Base-by-base conservation (phyloP, 1,140 invertebrate species). In the Zaprionus taronus region DNA sequence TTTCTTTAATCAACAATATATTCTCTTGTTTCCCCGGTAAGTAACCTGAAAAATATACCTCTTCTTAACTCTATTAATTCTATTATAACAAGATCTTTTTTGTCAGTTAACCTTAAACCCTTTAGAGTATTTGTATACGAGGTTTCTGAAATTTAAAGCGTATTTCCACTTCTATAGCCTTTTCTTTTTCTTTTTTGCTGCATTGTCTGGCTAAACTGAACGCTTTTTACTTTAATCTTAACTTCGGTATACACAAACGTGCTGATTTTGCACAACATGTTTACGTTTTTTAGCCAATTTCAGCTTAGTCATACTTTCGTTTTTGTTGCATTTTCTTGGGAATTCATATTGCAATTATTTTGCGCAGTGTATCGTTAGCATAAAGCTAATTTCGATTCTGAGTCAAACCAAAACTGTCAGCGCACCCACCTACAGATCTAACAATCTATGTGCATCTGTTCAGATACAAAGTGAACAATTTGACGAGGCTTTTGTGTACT, bases 401-500 rank as follows among this genome's bases (percentile, higher is more conserved):
- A 80, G 64, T 73, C 60, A 51, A 51, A 22, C 9, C n/a, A 34
- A 61, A 75, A 58, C 69, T 87, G 85, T 69, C 75, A 90, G 57
- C 75, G 14, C 75, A 20, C 51, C 89, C 83, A 85, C 83, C 61
- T 57, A 36, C 49, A 60, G 75, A 79, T 81, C 31, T 34, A 34
- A 2, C 31, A 34, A 47, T 72, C 63, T 71, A 76, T 84, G 55
- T 77, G 85, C 72, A 89, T 85, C 81, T 79, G 20, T 38, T 38
- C 26, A 81, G 66, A 79, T 79, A 85, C 85, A 81, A 74, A 47
- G 22, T 49, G 28, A 36, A 60, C 55, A 79, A 78, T 71, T 79
- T 34, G 31, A 80, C 71, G 64, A 55, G 44, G 36, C 34, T 51
- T 24, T 47, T 47, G 38, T n/a, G 17, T 57, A 44, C 20, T 34